phyloP scores from a whole-genome alignment of 2,113 vertebrate species.

The Lophotis ruficrista region DNA sequence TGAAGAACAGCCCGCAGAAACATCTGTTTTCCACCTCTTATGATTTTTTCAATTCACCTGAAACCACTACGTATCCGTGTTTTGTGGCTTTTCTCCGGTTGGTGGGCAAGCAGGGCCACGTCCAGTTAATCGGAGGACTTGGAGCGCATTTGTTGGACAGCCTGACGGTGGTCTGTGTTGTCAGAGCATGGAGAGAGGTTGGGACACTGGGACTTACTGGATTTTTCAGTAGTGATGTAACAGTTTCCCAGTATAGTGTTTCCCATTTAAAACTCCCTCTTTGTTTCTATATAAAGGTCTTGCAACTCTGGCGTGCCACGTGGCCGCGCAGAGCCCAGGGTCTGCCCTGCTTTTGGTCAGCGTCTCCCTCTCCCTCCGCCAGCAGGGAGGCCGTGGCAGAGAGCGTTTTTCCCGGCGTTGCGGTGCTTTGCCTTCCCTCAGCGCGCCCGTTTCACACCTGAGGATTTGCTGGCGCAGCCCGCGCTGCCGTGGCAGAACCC shows the following conservation, averaged over 20 bases:
- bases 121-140: not conserved
- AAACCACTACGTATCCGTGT: rapidly evolving
- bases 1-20: not conserved
- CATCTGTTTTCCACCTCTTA: not conserved
- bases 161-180: not conserved
- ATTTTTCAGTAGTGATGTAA: not conserved
- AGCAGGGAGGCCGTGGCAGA: not conserved
- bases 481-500: not conserved
- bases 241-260: not conserved
- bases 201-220: not conserved
- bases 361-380: not conserved
- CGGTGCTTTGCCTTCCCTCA: not conserved
- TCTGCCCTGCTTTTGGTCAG: not conserved
- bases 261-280: not conserved
- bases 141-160: not conserved
- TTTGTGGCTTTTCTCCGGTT: not conserved
- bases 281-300: not conserved
- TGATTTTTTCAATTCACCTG: not conserved
- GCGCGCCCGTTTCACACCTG: rapidly evolving
- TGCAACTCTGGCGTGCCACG: not conserved
- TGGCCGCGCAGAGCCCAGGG: not conserved
- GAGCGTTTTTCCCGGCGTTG: rapidly evolving
- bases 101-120: rapidly evolving
- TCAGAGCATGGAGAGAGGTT: not conserved
- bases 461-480: not conserved